Evolutionary conservation across 1,140 invertebrate species (phyloP), one percentile per base, ranked within the genome.

Genomic region (Monochamus saltuarius): DNA sequence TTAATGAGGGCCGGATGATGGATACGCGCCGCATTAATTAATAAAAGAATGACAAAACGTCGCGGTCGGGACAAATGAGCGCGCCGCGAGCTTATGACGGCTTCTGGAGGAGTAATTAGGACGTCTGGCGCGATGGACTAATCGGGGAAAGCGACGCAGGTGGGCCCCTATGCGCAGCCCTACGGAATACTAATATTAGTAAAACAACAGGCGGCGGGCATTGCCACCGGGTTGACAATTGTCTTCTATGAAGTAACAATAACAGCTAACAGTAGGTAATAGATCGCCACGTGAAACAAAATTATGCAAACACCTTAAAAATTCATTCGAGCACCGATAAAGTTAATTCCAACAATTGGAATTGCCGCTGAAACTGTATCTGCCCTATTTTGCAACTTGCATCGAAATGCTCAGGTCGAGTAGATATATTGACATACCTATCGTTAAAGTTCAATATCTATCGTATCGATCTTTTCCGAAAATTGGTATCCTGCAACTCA

Each of bases 161-260:
- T 72, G 70, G 70, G 70, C 70, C 68, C 63, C 57, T 59, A 66
- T 68, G 47, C 45, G 51, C 46, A 46, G 43, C 61, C 54, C 55
- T 37, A 11, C 17, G 46, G 67, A 64, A 70, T 68, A 68, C 66
- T 70, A 68, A 70, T 69, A 69, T 66, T 69, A 69, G 67, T 47
- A 62, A 54, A 55, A 34, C 59, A 61, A 56, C 45, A 56, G 46
- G 58, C 51, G 42, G 34, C 55, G 47, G 14, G 43, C 46, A 46
- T 53, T 47, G 61, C 59, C 56, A 58, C 51, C 43, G 17, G 13
- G 37, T 42, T 50, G 39, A 54, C 52, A 54, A 40, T 54, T 54
- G 22, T 29, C 22, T 29, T 29, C 22, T 29, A 29, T 29, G 22
- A 29, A 6, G 6, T 6, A 29, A 29, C 22, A 29, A 29, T 29